A percentile compares a stretch with the other conserved stretches of the same genome.
These are phyloP conservation scores for Tangara arthus DNA, from an alignment of 2,797 vertebrate genomes.

Conservation along the genomic window DNA sequence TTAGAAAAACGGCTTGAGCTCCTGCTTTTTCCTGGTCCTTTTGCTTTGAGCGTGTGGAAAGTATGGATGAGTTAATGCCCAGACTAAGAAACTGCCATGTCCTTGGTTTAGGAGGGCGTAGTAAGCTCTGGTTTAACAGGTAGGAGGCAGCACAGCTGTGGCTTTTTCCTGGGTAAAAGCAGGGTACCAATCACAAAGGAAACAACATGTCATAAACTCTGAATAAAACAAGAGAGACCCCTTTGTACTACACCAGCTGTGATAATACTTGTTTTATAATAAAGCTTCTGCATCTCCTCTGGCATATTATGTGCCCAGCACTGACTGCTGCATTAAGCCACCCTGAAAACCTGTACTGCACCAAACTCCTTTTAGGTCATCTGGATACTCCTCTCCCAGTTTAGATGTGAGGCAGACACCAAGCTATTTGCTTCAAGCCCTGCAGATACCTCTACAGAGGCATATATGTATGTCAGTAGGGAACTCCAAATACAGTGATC, in stretches of 20 bases:
- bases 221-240: neutral
- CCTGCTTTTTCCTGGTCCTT: neutral
- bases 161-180: neutral
- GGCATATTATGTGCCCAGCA: neutral
- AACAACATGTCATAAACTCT: neutral
- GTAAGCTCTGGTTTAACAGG: neutral
- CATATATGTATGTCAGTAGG: neutral
- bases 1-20: neutral
- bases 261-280: neutral
- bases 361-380: neutral
- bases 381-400: neutral
- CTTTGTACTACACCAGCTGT: neutral
- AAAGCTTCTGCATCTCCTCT: neutral
- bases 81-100: neutral
- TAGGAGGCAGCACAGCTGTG: neutral
- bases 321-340: neutral
- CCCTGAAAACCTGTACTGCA: neutral
- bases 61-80: neutral
- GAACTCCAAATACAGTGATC: rapidly evolving
- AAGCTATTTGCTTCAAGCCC: neutral
- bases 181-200: neutral
- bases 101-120: neutral
- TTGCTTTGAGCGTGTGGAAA: neutral
- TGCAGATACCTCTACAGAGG: neutral
- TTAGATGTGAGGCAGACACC: neutral